Conservation (phyloP, 2,888 invertebrate species). For the Pilophorus perplexus region DNA sequence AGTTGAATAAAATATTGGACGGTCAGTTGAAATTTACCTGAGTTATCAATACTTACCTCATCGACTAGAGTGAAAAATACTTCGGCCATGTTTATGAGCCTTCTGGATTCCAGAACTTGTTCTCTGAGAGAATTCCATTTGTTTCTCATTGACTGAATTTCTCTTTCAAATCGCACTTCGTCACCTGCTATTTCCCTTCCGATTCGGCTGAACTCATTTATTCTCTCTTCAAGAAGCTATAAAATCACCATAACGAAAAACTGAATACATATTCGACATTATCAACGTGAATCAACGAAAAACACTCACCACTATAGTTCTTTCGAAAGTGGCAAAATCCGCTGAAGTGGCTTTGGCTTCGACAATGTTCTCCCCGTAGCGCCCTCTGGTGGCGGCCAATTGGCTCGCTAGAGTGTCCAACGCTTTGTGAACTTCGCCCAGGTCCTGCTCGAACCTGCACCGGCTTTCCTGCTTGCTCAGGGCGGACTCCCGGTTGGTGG, state of each 20-base stretch:
- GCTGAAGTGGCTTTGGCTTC: constrained; percentile 68
- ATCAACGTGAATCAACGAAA: neutral
- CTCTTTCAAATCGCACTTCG: constrained; percentile 58
- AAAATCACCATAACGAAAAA: neutral
- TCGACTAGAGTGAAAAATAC: constrained; percentile 72
- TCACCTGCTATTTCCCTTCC: constrained; percentile 58
- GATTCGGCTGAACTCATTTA: constrained; percentile 65
- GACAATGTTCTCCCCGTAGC: constrained; percentile 69
- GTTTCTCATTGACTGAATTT: constrained; percentile 60
- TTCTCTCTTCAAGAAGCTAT: constrained; percentile 67
- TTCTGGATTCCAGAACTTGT: constrained; percentile 64
- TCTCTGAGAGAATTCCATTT: constrained; percentile 67
- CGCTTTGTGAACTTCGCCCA: constrained; percentile 68
- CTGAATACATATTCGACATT: neutral
- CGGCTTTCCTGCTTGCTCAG: constrained; percentile 64
- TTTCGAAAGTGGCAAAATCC: constrained; percentile 73
- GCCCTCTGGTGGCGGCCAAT: constrained; percentile 62
- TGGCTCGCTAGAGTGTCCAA: constrained; percentile 66
- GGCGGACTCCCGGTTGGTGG: constrained; percentile 60
- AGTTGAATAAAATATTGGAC: too few relatives aligned
- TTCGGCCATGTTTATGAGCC: constrained; percentile 65
- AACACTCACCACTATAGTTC: constrained; percentile 66
- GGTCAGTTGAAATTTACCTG: too few relatives aligned
- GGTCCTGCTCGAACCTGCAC: constrained; percentile 66
- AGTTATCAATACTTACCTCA: constrained; percentile 59